Evolutionary conservation across 2,113 vertebrate species (phyloP).

Genomic region (Emberiza fucata): DNA sequence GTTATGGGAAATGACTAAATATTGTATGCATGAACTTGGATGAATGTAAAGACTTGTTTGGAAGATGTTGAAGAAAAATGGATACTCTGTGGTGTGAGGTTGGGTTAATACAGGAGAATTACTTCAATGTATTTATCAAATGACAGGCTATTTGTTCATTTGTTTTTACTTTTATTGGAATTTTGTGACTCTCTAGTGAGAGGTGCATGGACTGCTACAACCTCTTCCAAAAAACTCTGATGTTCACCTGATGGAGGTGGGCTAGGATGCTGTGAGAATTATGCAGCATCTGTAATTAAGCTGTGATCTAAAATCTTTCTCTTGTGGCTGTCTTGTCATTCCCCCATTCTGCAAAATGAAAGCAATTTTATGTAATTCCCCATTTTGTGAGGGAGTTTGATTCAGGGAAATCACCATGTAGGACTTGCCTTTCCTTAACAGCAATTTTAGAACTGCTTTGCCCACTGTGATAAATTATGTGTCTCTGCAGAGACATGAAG

Average conservation of each 20-base stretch:
- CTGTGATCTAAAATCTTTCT: not conserved
- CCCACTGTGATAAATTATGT: not conserved
- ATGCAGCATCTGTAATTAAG: not conserved
- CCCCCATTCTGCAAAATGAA: not conserved
- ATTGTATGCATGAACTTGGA: not conserved
- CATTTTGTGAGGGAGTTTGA: not conserved
- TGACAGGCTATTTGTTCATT: not conserved
- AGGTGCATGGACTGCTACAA: not conserved
- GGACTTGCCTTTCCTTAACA: not conserved
- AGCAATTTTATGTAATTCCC: not conserved
- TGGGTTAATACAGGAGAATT: not conserved
- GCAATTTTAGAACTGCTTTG: not conserved
- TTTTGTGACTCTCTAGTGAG: not conserved
- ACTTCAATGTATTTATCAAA: not conserved
- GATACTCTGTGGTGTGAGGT: not conserved
- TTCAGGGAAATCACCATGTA: not conserved
- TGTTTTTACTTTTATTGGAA: not conserved
- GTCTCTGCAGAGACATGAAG: not conserved
- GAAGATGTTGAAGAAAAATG: not conserved
- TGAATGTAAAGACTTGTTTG: not conserved
- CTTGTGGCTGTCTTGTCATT: not conserved
- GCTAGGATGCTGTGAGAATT: not conserved
- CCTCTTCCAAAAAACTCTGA: not conserved
- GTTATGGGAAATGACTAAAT: not conserved
- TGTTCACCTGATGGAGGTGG: not conserved